phyloP scores from a whole-genome alignment of 2,113 vertebrate genomes.

The Rynchops niger region DNA sequence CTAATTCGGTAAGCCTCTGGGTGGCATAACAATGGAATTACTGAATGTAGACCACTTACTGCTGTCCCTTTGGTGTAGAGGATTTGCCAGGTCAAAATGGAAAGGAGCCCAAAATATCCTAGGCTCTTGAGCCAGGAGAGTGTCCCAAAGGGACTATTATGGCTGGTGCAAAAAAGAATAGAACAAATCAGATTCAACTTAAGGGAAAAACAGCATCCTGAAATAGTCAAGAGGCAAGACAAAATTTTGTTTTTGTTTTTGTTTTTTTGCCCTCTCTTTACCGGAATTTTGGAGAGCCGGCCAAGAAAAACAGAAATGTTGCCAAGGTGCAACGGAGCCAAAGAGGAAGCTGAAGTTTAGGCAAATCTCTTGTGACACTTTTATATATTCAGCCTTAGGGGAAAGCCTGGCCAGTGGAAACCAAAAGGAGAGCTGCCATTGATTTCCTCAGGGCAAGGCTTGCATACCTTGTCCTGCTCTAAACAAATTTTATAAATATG shows the following conservation, averaged over 20 bases:
- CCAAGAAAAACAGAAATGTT: constrained; percentile 4
- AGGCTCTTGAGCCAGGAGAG: not conserved
- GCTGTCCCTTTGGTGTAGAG: not conserved
- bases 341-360: constrained; percentile 30
- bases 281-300: not conserved
- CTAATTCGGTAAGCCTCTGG: not conserved
- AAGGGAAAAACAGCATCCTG: not conserved
- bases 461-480: not conserved
- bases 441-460: not conserved
- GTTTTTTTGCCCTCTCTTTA: not conserved
- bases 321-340: not conserved
- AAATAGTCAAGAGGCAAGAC: not conserved
- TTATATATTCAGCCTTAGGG: not conserved
- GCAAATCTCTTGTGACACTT: not conserved
- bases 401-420: not conserved
- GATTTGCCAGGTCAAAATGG: not conserved
- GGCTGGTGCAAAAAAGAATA: not conserved
- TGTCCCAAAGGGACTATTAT: not conserved
- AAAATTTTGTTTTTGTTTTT: not conserved
- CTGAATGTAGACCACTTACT: not conserved
- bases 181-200: not conserved
- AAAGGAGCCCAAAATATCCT: not conserved
- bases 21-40: not conserved
- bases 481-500: not conserved
- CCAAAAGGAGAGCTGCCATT: not conserved